Conservation (phyloP, 2,113 vertebrate species). For the Chlamydotis undulata region DNA sequence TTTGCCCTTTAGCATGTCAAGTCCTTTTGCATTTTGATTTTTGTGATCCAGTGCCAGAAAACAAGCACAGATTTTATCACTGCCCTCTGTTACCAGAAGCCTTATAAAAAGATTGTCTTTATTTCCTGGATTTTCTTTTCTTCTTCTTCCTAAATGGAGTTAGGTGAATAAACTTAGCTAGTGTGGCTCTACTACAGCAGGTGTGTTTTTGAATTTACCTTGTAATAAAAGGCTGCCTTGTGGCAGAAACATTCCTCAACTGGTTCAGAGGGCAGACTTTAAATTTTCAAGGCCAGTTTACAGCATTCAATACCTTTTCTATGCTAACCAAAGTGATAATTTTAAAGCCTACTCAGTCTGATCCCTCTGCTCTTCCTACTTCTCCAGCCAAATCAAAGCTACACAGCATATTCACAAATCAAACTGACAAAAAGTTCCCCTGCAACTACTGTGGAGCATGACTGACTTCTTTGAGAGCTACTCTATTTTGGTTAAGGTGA, state of each 20-base stretch:
- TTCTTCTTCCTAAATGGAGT: background rate
- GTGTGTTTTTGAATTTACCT: background rate
- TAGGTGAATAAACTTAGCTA: background rate
- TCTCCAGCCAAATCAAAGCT: background rate
- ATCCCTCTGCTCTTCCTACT: background rate
- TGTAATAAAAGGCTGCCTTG: background rate
- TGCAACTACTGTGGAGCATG: background rate
- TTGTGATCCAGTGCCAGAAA: conserved; percentile 24
- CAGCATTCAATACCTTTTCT: background rate
- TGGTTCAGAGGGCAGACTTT: background rate
- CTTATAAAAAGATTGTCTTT: background rate
- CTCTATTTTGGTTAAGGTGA: conserved; percentile 42
- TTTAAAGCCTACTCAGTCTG: background rate
- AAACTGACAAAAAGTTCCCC: background rate
- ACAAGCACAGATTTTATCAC: conserved; percentile 33
- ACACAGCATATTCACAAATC: background rate
- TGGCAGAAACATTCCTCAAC: background rate
- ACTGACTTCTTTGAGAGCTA: conserved; percentile 13
- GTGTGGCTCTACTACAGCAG: background rate
- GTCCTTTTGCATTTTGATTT: conserved; percentile 34
- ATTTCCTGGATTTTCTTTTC: background rate
- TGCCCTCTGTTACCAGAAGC: conserved; percentile 10
- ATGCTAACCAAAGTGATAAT: background rate
- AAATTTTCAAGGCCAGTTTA: background rate
- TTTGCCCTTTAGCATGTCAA: conserved; percentile 33